phyloP scores from a whole-genome alignment of 1,140 invertebrate genomes.

The Spodoptera litura region DNA sequence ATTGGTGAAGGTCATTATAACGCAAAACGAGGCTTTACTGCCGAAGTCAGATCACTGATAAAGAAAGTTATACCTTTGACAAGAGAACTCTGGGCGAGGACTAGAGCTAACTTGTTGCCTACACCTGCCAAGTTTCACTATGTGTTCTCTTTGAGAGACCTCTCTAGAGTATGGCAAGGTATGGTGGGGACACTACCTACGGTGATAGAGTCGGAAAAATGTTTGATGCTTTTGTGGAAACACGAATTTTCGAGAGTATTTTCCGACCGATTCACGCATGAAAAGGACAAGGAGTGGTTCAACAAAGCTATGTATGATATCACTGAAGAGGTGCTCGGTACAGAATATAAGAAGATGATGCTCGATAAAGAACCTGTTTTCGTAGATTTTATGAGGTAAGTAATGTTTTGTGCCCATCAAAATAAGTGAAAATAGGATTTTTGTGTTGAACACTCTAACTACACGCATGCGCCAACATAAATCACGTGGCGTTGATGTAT shows the following conservation, averaged over 20 bases:
- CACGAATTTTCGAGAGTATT: constrained; percentile 97
- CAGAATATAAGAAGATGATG: constrained; percentile 89
- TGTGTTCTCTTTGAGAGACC: constrained; percentile 97
- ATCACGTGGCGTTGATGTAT: no score
- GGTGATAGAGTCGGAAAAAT: constrained; percentile 93
- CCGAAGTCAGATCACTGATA: constrained; percentile 93
- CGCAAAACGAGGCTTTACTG: constrained; percentile 93
- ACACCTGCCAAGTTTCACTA: constrained; percentile 99
- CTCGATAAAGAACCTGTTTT: constrained; percentile 92
- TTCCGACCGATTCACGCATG: constrained; percentile 94
- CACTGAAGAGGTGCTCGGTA: constrained; percentile 89
- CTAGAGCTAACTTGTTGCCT: constrained; percentile 93
- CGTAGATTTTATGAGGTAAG: constrained; percentile 96
- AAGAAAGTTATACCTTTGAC: constrained; percentile 95
- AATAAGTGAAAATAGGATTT: not conserved
- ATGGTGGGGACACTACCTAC: constrained; percentile 96
- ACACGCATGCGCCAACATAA: no score
- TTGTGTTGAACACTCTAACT: no score
- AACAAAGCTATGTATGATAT: constrained; percentile 89
- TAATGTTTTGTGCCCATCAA: constrained; percentile 8
- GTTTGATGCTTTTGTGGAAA: constrained; percentile 96
- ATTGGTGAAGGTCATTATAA: constrained; percentile 97
- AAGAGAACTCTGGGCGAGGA: constrained; percentile 94
- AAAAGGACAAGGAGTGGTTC: constrained; percentile 93
- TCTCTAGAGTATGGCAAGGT: constrained; percentile 98